Evolutionary conservation across 2,113 vertebrate genomes (phyloP).

Genomic region (Semnornis frantzii): DNA sequence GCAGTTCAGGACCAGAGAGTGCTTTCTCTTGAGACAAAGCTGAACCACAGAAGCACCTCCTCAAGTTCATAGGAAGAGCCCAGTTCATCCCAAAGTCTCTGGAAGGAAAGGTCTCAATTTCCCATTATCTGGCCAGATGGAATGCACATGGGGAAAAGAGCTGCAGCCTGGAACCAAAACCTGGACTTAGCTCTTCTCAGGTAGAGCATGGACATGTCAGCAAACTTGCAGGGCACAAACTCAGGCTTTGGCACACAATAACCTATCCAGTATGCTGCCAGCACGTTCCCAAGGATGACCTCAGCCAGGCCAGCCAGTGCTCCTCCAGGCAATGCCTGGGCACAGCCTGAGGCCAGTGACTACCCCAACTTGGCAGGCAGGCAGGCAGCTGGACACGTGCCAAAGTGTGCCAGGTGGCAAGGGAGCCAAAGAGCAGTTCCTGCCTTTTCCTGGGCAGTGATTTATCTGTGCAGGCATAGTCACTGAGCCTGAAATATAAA

Average conservation of each 20-base stretch:
- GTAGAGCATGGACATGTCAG: fast-evolving
- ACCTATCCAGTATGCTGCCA: fast-evolving
- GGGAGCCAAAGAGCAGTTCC: fast-evolving
- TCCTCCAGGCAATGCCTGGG: not conserved
- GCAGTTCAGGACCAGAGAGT: not conserved
- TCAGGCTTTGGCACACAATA: not conserved
- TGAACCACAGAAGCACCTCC: not conserved
- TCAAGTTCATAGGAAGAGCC: not conserved
- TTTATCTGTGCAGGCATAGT: not conserved
- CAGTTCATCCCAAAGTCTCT: not conserved
- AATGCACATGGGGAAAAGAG: not conserved
- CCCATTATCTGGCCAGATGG: not conserved
- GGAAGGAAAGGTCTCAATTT: not conserved
- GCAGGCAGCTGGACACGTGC: not conserved
- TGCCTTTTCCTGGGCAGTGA: not conserved
- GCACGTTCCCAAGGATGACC: not conserved
- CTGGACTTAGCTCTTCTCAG: not conserved
- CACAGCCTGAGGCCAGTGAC: not conserved
- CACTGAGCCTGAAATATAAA: constrained; percentile 39
- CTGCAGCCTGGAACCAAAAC: not conserved
- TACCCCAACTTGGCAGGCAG: not conserved
- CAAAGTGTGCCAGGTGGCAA: fast-evolving
- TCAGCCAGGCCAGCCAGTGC: not conserved
- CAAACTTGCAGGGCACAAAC: fast-evolving
- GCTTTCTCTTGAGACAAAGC: not conserved